Evolutionary conservation across 2,113 vertebrate genomes (phyloP), one percentile per base, ranked within the genome.

Genomic region (Galemys pyrenaicus): DNA sequence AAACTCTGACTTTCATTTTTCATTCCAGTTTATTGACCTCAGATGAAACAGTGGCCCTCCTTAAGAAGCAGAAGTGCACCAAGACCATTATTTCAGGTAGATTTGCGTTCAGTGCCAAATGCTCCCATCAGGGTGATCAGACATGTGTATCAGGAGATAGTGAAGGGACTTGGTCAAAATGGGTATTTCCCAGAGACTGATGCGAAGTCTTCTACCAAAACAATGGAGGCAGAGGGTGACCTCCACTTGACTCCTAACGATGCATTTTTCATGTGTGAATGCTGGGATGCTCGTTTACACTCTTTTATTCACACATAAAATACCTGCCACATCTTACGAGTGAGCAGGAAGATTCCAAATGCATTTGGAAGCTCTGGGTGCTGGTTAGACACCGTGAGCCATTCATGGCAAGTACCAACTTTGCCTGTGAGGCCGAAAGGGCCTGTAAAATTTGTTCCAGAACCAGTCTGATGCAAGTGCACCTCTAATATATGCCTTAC

Each of bases 401-500:
- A 32, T 1, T 93, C 94, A 75, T 94, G 97, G 95, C 95, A 88
- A 98, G 97, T 82, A 93, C 97, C 97, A 67, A 91, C 97, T 98
- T 97, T 97, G 97, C 97, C 97, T 97, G 97, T 87, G 96, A 97
- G 96, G 97, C 97, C 97, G 92, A 30, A 75, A 92, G 97, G 97
- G 95, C 97, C 95, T 68, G 96, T 94, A 96, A 97, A 97, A 96
- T 98, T 99, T 98, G 99, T 99, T 98, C 98, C 98, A 98, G 98
- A 99, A 98, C 98, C 98, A 98, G 98, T 98, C 98, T 98, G 98
- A 99, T 98, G 98, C 98, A 99, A 99, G 99, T 99, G 99, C 99
- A 99, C 99, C 99, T 99, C 99, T 98, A 96, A 98, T 98, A 97
- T 98, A 99, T 99, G 99, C 99, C 99, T 99, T 99, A 99, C 99